Conservation (phyloP, 2,888 invertebrate genomes). For the Ochlodes sylvanus region DNA sequence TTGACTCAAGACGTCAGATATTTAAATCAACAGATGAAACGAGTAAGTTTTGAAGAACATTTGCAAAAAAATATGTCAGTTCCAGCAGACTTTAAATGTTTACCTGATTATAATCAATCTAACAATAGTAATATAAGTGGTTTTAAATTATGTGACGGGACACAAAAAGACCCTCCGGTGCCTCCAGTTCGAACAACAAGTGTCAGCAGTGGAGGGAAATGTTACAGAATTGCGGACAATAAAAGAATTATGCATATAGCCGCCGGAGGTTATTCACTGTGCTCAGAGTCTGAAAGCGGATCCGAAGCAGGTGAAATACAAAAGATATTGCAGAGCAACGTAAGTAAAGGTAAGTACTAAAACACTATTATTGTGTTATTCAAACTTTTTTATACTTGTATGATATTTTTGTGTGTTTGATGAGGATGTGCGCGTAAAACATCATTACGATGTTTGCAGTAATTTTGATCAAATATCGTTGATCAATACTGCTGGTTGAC, state of each 20-base stretch:
- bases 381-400: not conserved
- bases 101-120: slow-evolving; percentile 1
- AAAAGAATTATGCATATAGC: slow-evolving; percentile 50
- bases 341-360: slow-evolving; percentile 49
- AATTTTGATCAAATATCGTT: too few relatives aligned
- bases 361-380: not conserved
- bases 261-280: slow-evolving; percentile 55
- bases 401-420: not conserved
- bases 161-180: slow-evolving; percentile 57
- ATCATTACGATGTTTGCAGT: too few relatives aligned
- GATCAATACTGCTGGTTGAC: too few relatives aligned
- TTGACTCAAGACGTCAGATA: slow-evolving; percentile 49
- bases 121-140: slow-evolving; percentile 2
- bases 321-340: slow-evolving; percentile 81
- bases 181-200: slow-evolving; percentile 74
- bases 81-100: not conserved
- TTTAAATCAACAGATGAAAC: slow-evolving; percentile 55
- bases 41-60: slow-evolving; percentile 67
- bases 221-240: slow-evolving; percentile 50
- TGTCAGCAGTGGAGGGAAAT: slow-evolving; percentile 55
- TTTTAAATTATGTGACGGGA: slow-evolving; percentile 27
- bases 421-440: too few relatives aligned
- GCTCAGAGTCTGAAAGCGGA: slow-evolving; percentile 88
- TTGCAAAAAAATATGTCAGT: slow-evolving; percentile 41
- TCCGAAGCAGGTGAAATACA: slow-evolving; percentile 90